Conservation (phyloP, 2,113 vertebrate genomes). For the Catharus bicknelli region DNA sequence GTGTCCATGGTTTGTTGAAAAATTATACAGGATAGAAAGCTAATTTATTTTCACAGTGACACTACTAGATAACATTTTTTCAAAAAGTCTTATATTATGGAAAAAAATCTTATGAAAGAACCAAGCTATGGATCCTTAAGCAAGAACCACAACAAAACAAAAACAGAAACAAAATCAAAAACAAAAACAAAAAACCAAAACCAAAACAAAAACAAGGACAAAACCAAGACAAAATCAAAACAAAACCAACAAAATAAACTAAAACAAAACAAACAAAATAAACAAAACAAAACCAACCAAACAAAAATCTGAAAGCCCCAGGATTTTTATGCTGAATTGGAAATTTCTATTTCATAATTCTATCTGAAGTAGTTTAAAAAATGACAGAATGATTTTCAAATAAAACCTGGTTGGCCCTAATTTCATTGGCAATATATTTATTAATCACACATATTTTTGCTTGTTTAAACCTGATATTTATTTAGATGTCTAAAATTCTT, state of each 20-base stretch:
- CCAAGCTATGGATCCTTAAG: background rate
- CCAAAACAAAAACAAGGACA: accelerated
- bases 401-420: accelerated
- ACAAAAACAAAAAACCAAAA: background rate
- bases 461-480: background rate
- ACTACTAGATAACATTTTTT: background rate
- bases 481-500: background rate
- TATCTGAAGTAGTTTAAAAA: background rate
- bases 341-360: background rate
- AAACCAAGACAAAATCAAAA: too few relatives aligned
- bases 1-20: background rate
- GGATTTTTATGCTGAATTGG: background rate
- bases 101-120: background rate
- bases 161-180: background rate
- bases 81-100: background rate
- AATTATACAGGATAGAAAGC: background rate
- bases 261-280: background rate
- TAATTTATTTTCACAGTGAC: background rate
- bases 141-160: accelerated
- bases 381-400: background rate
- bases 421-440: background rate
- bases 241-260: too few relatives aligned
- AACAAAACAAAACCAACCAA: background rate
- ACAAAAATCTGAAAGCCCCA: too few relatives aligned
- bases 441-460: background rate